Conservation (phyloP, 2,113 vertebrate species). For the Perca fluviatilis region DNA sequence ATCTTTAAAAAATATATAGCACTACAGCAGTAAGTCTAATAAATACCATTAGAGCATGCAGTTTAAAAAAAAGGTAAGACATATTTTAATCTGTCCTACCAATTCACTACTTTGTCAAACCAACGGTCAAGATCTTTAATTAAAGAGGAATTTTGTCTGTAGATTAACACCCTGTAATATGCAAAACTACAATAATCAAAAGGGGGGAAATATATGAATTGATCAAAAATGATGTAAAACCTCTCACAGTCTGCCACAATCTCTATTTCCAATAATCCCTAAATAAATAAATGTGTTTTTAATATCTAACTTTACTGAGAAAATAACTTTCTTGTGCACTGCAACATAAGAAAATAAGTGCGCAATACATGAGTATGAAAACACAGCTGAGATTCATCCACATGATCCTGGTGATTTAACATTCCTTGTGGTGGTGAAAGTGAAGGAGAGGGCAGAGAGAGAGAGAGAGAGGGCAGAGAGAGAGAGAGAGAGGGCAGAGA, state of each 20-base stretch:
- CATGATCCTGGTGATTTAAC: conserved; percentile 69
- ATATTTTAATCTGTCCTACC: not conserved
- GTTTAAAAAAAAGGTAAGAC: not conserved
- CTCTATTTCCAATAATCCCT: conserved; percentile 10
- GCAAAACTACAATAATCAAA: not conserved
- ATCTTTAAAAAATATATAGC: not conserved
- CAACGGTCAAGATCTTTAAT: not conserved
- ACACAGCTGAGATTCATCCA: conserved; percentile 71
- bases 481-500: too few relatives aligned
- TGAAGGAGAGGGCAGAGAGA: conserved; percentile 46
- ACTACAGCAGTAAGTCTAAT: not conserved
- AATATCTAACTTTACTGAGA: not conserved
- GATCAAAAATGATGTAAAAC: not conserved
- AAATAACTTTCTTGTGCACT: not conserved
- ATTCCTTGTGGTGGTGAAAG: conserved; percentile 72
- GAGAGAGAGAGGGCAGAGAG: not conserved
- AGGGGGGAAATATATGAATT: not conserved
- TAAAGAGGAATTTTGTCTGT: not conserved
- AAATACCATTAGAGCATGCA: not conserved
- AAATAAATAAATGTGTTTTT: not conserved
- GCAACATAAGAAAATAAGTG: conserved; percentile 19
- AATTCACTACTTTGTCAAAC: conserved; percentile 7
- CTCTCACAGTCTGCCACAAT: not conserved
- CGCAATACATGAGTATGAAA: conserved; percentile 48
- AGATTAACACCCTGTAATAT: not conserved